Conservation (phyloP, 2,888 invertebrate genomes). For the Taenaris catops region DNA sequence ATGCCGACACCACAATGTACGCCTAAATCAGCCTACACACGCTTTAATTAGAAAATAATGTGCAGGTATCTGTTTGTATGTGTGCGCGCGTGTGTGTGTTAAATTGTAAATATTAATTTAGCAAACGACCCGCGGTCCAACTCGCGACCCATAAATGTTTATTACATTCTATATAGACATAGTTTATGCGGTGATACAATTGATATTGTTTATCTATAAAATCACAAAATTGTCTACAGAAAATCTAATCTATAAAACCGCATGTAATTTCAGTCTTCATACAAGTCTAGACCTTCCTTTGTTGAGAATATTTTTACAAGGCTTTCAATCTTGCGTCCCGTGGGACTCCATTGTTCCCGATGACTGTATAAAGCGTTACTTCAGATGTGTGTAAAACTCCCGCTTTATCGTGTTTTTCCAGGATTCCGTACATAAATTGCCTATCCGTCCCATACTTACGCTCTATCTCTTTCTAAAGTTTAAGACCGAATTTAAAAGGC, state of each 20-base stretch:
- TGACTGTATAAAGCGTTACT: slow-evolving; percentile 16
- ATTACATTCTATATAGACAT: too few relatives aligned
- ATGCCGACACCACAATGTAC: too few relatives aligned
- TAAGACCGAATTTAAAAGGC: too few relatives aligned
- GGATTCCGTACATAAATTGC: background rate
- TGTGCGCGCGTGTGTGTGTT: too few relatives aligned
- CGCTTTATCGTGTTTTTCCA: slow-evolving; percentile 6
- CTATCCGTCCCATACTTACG: too few relatives aligned
- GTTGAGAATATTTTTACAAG: slow-evolving; percentile 46
- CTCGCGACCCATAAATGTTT: too few relatives aligned
- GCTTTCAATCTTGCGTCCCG: slow-evolving; percentile 47
- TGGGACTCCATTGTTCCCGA: slow-evolving; percentile 47
- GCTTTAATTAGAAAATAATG: too few relatives aligned
- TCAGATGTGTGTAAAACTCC: slow-evolving; percentile 15
- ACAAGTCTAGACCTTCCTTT: slow-evolving; percentile 53
- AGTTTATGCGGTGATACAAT: background rate
- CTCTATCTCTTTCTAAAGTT: too few relatives aligned
- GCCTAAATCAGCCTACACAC: too few relatives aligned
- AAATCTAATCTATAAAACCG: slow-evolving; percentile 23
- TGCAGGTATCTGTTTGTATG: too few relatives aligned
- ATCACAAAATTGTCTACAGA: background rate
- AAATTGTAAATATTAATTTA: too few relatives aligned
- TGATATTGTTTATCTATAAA: background rate
- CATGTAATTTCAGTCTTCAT: slow-evolving; percentile 44
- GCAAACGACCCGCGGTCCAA: too few relatives aligned